Evolutionary conservation across 2,888 invertebrate genomes (phyloP), one percentile per base, ranked within the genome.

Genomic region (Lottia scabra): DNA sequence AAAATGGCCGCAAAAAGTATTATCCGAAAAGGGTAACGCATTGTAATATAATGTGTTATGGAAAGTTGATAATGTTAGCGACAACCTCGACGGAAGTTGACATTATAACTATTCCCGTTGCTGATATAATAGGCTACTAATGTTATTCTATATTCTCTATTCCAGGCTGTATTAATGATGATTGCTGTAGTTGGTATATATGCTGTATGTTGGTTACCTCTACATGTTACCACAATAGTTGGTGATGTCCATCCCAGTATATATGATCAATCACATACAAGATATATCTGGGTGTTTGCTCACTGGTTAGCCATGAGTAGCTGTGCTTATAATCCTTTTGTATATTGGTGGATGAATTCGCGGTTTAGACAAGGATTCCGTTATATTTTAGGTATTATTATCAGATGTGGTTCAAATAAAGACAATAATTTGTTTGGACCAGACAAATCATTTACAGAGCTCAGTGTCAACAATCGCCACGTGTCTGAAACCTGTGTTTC

Each of bases 321-420:
- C 91, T 96, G 96, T 75, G 96, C 96, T 94, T 96, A 96, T 91
- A 97, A 97, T 91, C 96, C 96, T 30, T 95, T 97, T 86, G 96
- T 97, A 81, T 97, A 97, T 71, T 97, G 95, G 91, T 96, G 96
- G 95, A 96, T 96, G 96, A 97, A 97, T 90, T 94, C 95, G 78
- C 95, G 96, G 27, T 83, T 81, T 45, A 68, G 80, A 6, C 74
- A 78, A n/a, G 80, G 80, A 64, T 73, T 71, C 64, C 12, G 46
- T 0, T n/a, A 13, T n/a, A 63, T 68, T 56, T 19, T 63, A 26
- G 62, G 23, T 2, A 12, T 44, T 4, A 5, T 67, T 15, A 27
- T 45, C 6, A n/a, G 56, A 46, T 46, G 27, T 19, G 27, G 67
- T 30, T 56, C 46, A 15, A 66, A 23, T 16, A 23, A 26, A n/a